Evolutionary conservation across 2,797 vertebrate species (phyloP), one percentile per base, ranked within the genome.

Genomic region (Syngnathus acus): DNA sequence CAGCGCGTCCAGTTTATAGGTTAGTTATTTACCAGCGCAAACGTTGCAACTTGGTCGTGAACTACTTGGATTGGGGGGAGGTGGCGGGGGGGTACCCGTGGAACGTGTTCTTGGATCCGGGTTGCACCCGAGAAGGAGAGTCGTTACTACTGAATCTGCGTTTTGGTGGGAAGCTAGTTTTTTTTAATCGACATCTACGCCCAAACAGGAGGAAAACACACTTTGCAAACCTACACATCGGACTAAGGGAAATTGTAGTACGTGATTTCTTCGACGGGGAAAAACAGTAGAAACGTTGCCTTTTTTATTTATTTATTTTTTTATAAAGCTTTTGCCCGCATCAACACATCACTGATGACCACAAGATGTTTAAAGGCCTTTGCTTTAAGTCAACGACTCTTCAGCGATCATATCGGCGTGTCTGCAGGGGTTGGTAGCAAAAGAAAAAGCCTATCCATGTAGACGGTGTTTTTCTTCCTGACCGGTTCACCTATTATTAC

Each of bases 181-280:
- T 72, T 82, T 81, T 80, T 66, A 32, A 32, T 53, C 67, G 69
- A 74, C 72, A 73, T 75, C 75, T 74, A 73, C 82, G 79, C 82
- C 84, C 72, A 67, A 66, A 73, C 72, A 68, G 23, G 21, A 66
- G 65, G 51, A 42, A 68, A 62, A 70, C 63, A 65, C 50, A 37
- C 53, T 37, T 53, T 19, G 58, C 67, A 66, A 21, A 57, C 40
- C 37, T 65, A 55, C 32, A 37, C 21, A 23, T 26, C n/a, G 11
- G 40, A 14, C 45, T 62, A 4, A 5, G 6, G 40, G 6, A 21
- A 62, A 9, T n/a, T 61, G 60, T 26, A 8, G 40, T 8, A 37
- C 26, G 55, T 58, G 14, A 6, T 58, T 58, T 38, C 6, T 58
- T 38, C 16, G 14, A 38, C 32, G 14, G 26, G 14, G 23, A 55